phyloP scores from a whole-genome alignment of 2,113 vertebrate species.

The Melozone crissalis region DNA sequence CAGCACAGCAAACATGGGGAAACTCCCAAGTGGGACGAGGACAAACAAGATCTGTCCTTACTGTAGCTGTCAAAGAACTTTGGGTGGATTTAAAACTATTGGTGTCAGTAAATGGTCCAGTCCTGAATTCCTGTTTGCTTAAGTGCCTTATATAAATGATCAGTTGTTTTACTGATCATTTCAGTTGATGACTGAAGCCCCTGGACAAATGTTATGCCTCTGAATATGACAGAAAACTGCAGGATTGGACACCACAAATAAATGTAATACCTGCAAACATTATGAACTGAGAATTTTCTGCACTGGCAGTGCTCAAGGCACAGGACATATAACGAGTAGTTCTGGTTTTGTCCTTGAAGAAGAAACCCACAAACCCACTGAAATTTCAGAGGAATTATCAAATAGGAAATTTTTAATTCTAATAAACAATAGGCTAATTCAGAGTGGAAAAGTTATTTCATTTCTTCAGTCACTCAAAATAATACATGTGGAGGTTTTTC shows the following conservation, averaged over 20 bases:
- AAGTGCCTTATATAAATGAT: background rate
- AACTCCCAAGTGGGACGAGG: fast-evolving
- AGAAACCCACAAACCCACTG: background rate
- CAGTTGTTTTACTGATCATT: background rate
- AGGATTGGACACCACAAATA: background rate
- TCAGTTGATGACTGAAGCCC: background rate
- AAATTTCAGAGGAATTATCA: background rate
- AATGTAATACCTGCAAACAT: background rate
- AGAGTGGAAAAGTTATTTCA: background rate
- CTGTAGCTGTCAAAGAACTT: background rate
- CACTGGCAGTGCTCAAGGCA: background rate
- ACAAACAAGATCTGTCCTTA: background rate
- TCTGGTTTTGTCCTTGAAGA: background rate
- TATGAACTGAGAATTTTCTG: background rate
- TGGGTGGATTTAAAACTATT: background rate
- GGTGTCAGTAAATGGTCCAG: background rate
- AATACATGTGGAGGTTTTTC: background rate
- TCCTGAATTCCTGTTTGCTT: background rate
- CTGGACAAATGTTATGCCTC: background rate
- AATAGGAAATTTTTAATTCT: background rate
- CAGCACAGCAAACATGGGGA: background rate
- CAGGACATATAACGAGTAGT: background rate
- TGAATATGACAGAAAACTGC: background rate
- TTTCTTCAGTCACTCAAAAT: background rate
- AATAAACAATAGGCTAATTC: background rate